Conservation (phyloP, 2,113 vertebrate genomes). For the Brachyhypopomus occidentalis region DNA sequence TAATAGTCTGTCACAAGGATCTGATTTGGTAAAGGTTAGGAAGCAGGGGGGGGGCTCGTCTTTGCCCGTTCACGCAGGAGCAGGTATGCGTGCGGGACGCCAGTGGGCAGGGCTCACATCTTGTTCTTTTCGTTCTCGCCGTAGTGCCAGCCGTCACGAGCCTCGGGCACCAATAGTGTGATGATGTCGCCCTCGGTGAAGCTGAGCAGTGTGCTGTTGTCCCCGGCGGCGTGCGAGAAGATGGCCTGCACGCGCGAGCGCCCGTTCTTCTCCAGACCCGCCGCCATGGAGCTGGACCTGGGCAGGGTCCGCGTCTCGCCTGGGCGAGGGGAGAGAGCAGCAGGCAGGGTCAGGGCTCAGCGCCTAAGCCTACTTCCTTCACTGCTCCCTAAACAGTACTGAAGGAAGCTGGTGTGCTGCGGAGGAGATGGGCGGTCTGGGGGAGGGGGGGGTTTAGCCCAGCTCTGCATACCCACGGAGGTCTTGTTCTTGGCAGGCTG, state of each 20-base stretch:
- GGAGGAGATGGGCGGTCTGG: no score
- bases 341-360: neutral
- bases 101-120: constrained; percentile 75
- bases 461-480: constrained; percentile 79
- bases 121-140: constrained; percentile 98
- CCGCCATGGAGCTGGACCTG: constrained; percentile 96
- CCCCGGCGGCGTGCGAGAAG: constrained; percentile 93
- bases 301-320: constrained; percentile 96
- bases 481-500: constrained; percentile 92
- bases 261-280: constrained; percentile 93
- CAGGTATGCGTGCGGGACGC: neutral
- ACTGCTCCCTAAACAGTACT: neutral
- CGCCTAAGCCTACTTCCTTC: no score
- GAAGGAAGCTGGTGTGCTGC: no score
- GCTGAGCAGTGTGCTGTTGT: constrained; percentile 94
- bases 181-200: constrained; percentile 96
- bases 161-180: constrained; percentile 95
- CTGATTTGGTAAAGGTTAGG: no score
- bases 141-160: constrained; percentile 96
- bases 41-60: neutral
- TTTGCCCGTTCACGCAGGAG: neutral
- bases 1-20: no score
- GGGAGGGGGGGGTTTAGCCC: neutral
- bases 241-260: constrained; percentile 92
- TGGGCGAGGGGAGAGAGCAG: constrained; percentile 56